These are phyloP conservation scores for Chaetophractus vellerosus DNA, from an alignment of 2,797 vertebrate species.

Conservation along the genomic window DNA sequence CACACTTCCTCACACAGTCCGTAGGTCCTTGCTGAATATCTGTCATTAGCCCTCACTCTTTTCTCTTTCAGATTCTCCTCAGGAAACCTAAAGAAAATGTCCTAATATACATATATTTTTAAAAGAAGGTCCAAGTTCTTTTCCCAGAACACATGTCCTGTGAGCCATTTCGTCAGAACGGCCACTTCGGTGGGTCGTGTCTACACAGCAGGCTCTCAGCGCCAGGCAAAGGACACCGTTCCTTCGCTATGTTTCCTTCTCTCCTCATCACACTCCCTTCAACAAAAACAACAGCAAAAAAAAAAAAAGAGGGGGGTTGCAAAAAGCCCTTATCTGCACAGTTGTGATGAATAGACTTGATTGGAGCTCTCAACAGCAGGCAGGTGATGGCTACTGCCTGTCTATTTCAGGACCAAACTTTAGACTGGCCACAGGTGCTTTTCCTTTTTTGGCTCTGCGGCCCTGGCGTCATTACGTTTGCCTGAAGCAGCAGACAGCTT, in stretches of 20 bases:
- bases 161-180: slow-evolving; percentile 40
- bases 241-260: slow-evolving; percentile 68
- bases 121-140: neutral
- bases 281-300: slow-evolving; percentile 78
- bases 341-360: slow-evolving; percentile 87
- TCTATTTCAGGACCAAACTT: slow-evolving; percentile 87
- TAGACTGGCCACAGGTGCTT: slow-evolving; percentile 86
- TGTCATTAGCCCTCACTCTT: neutral
- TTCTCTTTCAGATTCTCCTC: slow-evolving; percentile 18
- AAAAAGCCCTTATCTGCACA: slow-evolving; percentile 77
- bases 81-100: slow-evolving; percentile 44
- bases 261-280: slow-evolving; percentile 70
- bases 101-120: neutral
- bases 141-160: neutral
- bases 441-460: slow-evolving; percentile 86
- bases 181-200: neutral
- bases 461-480: slow-evolving; percentile 86
- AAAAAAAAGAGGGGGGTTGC: neutral
- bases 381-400: slow-evolving; percentile 85
- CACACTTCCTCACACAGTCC: rapidly evolving
- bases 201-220: neutral
- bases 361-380: slow-evolving; percentile 85
- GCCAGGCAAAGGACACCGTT: neutral
- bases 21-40: neutral
- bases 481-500: slow-evolving; percentile 87